Conservation (phyloP, 1,140 invertebrate genomes). For the Heliconius hewitsoni region DNA sequence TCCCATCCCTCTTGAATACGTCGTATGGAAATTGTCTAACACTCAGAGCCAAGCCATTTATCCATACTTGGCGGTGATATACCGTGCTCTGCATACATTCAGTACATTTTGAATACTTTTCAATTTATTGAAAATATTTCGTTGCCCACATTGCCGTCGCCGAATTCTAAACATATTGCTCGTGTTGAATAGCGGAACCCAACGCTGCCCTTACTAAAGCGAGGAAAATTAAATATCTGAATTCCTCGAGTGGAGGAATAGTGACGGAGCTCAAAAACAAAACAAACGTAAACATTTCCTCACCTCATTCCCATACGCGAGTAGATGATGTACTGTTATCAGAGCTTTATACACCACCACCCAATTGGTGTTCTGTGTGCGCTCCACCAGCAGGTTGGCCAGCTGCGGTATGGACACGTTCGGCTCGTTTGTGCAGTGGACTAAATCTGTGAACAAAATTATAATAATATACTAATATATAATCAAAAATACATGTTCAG, state of each 20-base stretch:
- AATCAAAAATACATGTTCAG: too few species aligned
- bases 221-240: too few species aligned
- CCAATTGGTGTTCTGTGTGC: conserved; percentile 98
- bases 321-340: conserved; percentile 98
- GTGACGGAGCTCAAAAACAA: background rate
- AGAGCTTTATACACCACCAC: conserved; percentile 99
- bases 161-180: too few species aligned
- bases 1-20: too few species aligned
- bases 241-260: too few species aligned
- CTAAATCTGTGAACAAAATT: conserved; percentile 89
- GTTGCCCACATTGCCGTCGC: too few species aligned
- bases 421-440: conserved; percentile 99
- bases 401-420: conserved; percentile 99
- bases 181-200: too few species aligned
- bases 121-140: background rate
- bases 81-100: too few species aligned
- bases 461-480: background rate
- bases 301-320: conserved; percentile 99
- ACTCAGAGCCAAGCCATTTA: too few species aligned
- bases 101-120: background rate
- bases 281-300: conserved; percentile 48
- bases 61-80: too few species aligned
- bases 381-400: conserved; percentile 98
- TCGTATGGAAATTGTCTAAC: too few species aligned
- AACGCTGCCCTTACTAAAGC: too few species aligned